Conservation (phyloP, 2,113 vertebrate species). For the Herpetotheres cachinnans region DNA sequence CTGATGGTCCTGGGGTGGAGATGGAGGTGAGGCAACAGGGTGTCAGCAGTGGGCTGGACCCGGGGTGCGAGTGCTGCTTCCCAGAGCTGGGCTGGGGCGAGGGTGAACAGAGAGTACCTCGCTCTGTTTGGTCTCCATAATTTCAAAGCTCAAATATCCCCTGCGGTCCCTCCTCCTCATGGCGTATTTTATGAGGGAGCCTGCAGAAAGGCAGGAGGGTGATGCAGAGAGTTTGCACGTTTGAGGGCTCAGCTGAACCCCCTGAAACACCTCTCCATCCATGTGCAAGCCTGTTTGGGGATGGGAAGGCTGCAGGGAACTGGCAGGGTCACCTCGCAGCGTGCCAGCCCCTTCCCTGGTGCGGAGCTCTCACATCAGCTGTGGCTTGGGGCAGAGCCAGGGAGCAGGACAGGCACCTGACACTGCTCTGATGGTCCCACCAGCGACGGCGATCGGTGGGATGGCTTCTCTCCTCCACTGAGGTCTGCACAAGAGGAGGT, state of each 20-base stretch:
- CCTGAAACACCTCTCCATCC: background rate
- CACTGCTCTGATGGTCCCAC: background rate
- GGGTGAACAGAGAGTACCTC: background rate
- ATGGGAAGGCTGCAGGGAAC: too few relatives aligned
- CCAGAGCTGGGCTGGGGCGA: background rate
- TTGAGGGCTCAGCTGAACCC: background rate
- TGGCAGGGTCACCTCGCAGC: background rate
- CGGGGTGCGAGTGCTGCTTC: background rate
- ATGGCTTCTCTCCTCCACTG: background rate
- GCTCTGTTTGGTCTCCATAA: background rate
- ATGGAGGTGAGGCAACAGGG: rapidly evolving
- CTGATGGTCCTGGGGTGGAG: background rate
- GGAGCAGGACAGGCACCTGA: background rate
- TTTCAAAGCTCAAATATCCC: background rate
- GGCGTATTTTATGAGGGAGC: background rate
- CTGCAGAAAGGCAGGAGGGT: background rate
- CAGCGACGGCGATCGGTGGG: rapidly evolving
- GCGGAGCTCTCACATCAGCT: background rate
- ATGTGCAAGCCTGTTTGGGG: background rate
- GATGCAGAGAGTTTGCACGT: background rate
- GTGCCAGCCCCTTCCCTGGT: background rate
- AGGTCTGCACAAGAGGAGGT: background rate
- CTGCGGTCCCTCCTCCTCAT: background rate
- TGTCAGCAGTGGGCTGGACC: background rate
- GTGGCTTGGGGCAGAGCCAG: background rate